phyloP scores from a whole-genome alignment of 2,113 vertebrate species.

The Balaenoptera acutorostrata region DNA sequence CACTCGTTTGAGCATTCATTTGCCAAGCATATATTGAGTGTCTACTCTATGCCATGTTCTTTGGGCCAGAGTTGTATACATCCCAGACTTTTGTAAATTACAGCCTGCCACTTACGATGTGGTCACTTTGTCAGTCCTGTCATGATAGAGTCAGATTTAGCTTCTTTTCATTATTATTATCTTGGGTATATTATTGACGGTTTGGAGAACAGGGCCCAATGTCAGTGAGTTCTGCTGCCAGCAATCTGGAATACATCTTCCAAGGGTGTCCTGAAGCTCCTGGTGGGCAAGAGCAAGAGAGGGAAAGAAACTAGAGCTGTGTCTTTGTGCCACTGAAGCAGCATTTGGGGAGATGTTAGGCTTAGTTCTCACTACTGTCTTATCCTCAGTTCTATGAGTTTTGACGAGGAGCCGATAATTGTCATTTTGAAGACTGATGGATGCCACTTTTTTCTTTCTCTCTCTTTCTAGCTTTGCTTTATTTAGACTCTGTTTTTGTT shows the following conservation, averaged over 20 bases:
- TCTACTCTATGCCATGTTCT: neutral
- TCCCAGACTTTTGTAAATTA: neutral
- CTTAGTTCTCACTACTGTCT: constrained; percentile 32
- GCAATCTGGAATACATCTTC: neutral
- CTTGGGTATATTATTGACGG: neutral
- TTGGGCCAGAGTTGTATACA: neutral
- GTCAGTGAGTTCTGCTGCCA: neutral
- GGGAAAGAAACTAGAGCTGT: neutral
- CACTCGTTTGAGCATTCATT: neutral
- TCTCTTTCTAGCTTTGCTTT: constrained; percentile 19
- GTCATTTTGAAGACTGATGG: neutral
- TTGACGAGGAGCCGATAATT: constrained; percentile 39
- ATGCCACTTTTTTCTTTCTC: constrained; percentile 45
- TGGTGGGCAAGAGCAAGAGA: neutral
- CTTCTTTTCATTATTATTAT: neutral
- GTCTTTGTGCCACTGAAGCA: neutral
- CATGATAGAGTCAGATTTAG: neutral
- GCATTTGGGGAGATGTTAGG: neutral
- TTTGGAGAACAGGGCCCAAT: neutral
- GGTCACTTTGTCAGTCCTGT: neutral
- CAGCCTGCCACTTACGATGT: neutral
- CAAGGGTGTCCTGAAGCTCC: neutral
- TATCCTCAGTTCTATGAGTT: neutral
- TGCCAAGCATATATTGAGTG: neutral
- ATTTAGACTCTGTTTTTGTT: constrained; percentile 39